Evolutionary conservation across 1,140 invertebrate species (phyloP).

Genomic region (Heliconius nattereri): DNA sequence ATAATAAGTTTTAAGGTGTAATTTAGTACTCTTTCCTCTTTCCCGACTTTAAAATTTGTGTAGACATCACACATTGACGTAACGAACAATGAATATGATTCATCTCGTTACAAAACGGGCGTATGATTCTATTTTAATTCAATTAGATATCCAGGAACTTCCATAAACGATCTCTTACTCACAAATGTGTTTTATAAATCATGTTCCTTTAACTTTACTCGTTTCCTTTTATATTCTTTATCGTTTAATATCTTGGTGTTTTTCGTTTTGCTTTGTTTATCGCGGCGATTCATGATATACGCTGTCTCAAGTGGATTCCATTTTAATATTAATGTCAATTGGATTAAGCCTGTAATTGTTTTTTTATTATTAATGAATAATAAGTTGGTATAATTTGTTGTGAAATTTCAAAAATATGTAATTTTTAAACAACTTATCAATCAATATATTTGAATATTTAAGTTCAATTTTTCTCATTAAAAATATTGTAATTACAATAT

Average conservation of each 20-base stretch:
- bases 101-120: conserved; percentile 67
- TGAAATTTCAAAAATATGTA: background rate
- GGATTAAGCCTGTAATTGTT: conserved; percentile 50
- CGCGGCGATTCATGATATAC: conserved; percentile 36
- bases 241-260: conserved; percentile 37
- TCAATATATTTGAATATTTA: background rate
- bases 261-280: conserved; percentile 38
- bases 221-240: conserved; percentile 45
- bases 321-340: conserved; percentile 49
- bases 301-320: conserved; percentile 42
- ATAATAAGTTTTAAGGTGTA: conserved; percentile 22
- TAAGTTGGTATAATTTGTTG: conserved; percentile 13
- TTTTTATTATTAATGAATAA: conserved; percentile 56
- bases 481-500: conserved; percentile 20
- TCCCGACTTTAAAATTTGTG: background rate
- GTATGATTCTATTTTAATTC: conserved; percentile 74
- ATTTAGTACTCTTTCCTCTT: background rate
- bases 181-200: conserved; percentile 46
- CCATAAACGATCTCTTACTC: conserved; percentile 58
- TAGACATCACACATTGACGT: conserved; percentile 51
- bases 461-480: background rate
- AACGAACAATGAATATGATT: conserved; percentile 65
- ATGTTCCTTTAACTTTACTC: conserved; percentile 41
- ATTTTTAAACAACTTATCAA: background rate
- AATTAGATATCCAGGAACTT: conserved; percentile 73